Evolutionary conservation across 2,888 invertebrate genomes (phyloP).

Genomic region (Strigamia crassipes): DNA sequence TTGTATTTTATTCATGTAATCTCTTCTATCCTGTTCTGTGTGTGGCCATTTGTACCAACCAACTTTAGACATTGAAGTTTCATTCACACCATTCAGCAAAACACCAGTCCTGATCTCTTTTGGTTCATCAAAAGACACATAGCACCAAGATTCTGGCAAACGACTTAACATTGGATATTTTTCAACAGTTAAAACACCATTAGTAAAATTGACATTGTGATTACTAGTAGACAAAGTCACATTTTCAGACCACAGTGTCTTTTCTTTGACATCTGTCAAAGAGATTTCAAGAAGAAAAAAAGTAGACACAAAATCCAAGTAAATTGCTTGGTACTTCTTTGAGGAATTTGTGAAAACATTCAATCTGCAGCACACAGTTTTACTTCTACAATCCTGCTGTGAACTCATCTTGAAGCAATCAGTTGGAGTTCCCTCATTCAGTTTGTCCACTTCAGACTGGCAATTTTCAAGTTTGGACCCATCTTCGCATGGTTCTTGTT

Average conservation of each 20-base stretch:
- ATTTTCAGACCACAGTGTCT: background rate
- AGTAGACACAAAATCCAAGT: background rate
- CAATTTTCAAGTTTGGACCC: background rate
- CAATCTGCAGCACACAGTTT: background rate
- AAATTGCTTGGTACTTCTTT: background rate
- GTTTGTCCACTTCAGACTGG: background rate
- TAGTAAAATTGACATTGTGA: background rate
- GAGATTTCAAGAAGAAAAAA: background rate
- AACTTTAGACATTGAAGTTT: background rate
- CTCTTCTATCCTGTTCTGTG: background rate
- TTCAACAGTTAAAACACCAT: background rate
- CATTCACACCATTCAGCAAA: background rate
- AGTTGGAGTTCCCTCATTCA: background rate
- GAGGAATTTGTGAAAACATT: background rate
- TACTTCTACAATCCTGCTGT: background rate
- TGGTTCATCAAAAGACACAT: background rate
- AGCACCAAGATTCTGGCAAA: background rate
- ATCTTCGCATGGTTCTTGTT: background rate
- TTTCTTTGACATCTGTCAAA: background rate
- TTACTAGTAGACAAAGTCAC: background rate
- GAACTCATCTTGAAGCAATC: background rate
- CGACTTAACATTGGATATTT: background rate
- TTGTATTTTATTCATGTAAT: background rate
- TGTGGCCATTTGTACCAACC: slow-evolving; percentile 2
- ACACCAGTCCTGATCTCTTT: background rate